These are phyloP conservation scores for Eurytoma californica DNA, from an alignment of 2,888 invertebrate genomes.

Conservation along the genomic window DNA sequence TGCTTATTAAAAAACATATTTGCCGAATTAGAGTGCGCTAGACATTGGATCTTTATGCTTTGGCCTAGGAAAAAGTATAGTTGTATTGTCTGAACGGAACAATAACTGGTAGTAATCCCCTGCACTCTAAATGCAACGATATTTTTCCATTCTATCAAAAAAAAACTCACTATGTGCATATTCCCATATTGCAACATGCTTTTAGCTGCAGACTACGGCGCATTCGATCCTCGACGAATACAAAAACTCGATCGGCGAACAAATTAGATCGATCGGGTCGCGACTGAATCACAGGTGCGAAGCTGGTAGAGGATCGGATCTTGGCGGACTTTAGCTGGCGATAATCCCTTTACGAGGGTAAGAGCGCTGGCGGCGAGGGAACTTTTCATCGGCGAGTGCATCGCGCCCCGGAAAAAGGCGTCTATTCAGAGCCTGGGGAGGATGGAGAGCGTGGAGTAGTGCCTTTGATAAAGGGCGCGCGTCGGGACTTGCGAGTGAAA, in stretches of 20 bases:
- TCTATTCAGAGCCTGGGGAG: background rate
- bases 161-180: too few relatives aligned
- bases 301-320: background rate
- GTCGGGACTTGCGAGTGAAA: constrained; percentile 15
- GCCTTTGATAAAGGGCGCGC: constrained; percentile 22
- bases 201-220: background rate
- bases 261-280: constrained; percentile 45
- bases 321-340: constrained; percentile 14
- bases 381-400: constrained; percentile 35
- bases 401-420: background rate
- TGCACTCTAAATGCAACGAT: too few relatives aligned
- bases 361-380: background rate
- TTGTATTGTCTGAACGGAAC: too few relatives aligned
- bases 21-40: too few relatives aligned
- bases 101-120: too few relatives aligned
- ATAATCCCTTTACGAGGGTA: constrained; percentile 29
- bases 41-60: too few relatives aligned
- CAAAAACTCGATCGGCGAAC: constrained; percentile 29
- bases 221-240: constrained; percentile 19
- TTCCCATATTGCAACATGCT: too few relatives aligned
- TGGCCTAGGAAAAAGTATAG: too few relatives aligned
- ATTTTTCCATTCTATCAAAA: too few relatives aligned
- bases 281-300: background rate
- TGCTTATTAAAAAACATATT: too few relatives aligned
- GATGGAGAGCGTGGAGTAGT: background rate